These are phyloP conservation scores for Priocnemis perturbator DNA, from an alignment of 2,888 invertebrate species.

Conservation along the genomic window DNA sequence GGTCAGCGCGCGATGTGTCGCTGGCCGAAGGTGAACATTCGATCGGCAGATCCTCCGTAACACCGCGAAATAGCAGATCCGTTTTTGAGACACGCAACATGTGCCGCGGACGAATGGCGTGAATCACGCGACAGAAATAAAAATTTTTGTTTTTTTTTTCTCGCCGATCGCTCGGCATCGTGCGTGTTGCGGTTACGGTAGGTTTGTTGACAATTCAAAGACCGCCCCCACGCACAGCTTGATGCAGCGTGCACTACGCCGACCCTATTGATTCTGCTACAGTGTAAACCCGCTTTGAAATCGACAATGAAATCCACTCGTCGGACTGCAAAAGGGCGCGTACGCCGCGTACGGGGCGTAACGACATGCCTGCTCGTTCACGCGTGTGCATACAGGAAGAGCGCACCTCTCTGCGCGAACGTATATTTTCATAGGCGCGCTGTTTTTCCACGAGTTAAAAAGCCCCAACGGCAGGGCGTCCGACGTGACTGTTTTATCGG, in stretches of 20 bases:
- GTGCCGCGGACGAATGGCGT: too few relatives aligned
- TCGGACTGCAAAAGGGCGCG: conserved; percentile 28
- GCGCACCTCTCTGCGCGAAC: background rate
- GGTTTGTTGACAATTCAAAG: conserved; percentile 49
- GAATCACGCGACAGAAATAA: too few relatives aligned
- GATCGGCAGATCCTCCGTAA: too few relatives aligned
- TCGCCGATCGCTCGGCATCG: conserved; percentile 11
- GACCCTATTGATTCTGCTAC: conserved; percentile 43
- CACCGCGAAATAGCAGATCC: too few relatives aligned
- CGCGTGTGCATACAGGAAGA: background rate
- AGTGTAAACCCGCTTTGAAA: conserved; percentile 51
- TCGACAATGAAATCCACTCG: conserved; percentile 48
- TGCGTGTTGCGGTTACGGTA: conserved; percentile 23
- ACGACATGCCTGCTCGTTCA: conserved; percentile 1
- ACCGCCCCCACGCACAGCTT: conserved; percentile 28
- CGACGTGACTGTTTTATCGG: too few relatives aligned
- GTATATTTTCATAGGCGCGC: too few relatives aligned
- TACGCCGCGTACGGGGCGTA: conserved; percentile 15
- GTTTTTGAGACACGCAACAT: too few relatives aligned
- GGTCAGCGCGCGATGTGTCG: background rate
- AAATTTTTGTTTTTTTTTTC: conserved; percentile 15
- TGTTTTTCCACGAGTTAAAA: too few relatives aligned
- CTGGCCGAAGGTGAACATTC: too few relatives aligned
- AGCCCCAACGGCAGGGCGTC: too few relatives aligned
- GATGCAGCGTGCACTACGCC: conserved; percentile 28